Conservation (phyloP, 2,888 invertebrate genomes). For the Eupithecia inturbata region DNA sequence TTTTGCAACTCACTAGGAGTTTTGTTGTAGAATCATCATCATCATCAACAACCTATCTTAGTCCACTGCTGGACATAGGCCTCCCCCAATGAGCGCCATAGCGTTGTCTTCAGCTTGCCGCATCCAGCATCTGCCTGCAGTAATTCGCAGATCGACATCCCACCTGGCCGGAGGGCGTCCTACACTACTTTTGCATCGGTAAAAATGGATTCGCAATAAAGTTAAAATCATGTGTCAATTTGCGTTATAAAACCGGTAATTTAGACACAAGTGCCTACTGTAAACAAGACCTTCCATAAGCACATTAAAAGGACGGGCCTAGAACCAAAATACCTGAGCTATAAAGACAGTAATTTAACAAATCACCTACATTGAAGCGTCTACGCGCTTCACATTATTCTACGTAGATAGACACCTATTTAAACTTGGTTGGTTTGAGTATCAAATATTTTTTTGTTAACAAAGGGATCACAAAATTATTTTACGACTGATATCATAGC, state of each 20-base stretch:
- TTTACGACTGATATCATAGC: neutral
- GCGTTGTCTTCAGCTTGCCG: too few relatives aligned
- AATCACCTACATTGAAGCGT: conserved; percentile 1
- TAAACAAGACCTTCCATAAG: neutral
- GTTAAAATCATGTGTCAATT: neutral
- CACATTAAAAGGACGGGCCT: neutral
- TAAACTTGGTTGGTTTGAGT: neutral
- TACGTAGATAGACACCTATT: neutral
- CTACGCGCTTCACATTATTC: neutral
- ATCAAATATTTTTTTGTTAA: neutral
- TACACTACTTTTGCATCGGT: neutral
- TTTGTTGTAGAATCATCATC: too few relatives aligned
- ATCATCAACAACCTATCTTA: too few relatives aligned
- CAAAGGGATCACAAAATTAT: neutral
- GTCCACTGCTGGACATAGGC: too few relatives aligned
- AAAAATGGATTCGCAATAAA: neutral
- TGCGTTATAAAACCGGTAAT: neutral
- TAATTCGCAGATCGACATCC: too few relatives aligned
- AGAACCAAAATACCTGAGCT: neutral
- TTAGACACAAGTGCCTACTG: neutral
- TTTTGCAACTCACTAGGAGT: too few relatives aligned
- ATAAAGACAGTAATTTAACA: neutral
- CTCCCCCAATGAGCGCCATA: too few relatives aligned
- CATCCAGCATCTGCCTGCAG: too few relatives aligned
- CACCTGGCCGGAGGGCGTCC: too few relatives aligned